Evolutionary conservation across 1,140 invertebrate species (phyloP), one percentile per base, ranked within the genome.

Genomic region (Drosophila sulfurigaster): DNA sequence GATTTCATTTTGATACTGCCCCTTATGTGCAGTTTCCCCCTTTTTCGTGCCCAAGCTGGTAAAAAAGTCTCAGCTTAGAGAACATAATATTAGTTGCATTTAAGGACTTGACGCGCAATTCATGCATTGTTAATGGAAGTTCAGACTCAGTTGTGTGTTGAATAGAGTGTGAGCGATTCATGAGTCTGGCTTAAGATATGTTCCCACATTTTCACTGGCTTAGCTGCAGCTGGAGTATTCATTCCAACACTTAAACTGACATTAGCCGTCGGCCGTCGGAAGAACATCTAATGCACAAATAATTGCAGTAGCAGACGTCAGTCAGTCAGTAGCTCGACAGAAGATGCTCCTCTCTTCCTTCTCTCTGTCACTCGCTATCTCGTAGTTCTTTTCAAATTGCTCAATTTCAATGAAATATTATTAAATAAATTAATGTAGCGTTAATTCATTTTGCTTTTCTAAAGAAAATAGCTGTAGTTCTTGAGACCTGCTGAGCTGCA

Each of bases 401-500:
- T 87, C 82, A 87, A 87, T 87, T 82, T 78, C 83, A 80, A 88
- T 88, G 80, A 87, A 87, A 87, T 88, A 88, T 87, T 86, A 88
- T 87, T 87, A 87, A 87, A 83, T 82, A 88, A 88, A 88, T 87
- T 88, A 87, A 88, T 79, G 83, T 87, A 80, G 82, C 82, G 78
- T 83, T 87, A 88, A 87, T 87, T 87, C 73, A 80, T 81, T 87
- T 87, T 88, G 71, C 80, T 63, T 73, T 54, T 75, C 79, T 52
- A 74, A 74, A 70, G 75, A 79, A 85, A 86, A 75, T 75, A 68
- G 67, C 66, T 67, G 71, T 75, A 75, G 65, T 64, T 75, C 46
- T 70, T 56, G 71, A 32, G 45, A 41, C 64, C 71, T 62, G 71
- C 71, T 74, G 71, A 3, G 63, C 25, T 30, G 48, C 32, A 16